Evolutionary conservation across 1,140 invertebrate species (phyloP).

Genomic region (Drosophila kohkoa): DNA sequence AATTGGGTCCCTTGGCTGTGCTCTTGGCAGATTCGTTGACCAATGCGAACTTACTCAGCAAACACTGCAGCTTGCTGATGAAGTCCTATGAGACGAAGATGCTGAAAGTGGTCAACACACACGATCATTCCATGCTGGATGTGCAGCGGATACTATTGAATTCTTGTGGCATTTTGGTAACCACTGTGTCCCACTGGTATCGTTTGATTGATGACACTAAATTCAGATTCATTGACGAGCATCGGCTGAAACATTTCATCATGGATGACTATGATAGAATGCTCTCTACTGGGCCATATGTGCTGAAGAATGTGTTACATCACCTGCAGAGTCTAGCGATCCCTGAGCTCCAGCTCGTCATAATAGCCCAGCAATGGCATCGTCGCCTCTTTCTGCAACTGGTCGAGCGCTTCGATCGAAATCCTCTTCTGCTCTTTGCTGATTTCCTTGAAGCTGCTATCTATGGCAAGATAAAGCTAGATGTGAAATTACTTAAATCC

Average conservation of each 20-base stretch:
- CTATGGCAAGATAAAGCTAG: slow-evolving; percentile 48
- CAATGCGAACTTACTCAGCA: slow-evolving; percentile 2
- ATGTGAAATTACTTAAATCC: slow-evolving; percentile 2
- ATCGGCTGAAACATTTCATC: slow-evolving; percentile 35
- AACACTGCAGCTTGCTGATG: slow-evolving; percentile 38
- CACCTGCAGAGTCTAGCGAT: not conserved
- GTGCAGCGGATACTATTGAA: slow-evolving; percentile 38
- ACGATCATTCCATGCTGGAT: not conserved
- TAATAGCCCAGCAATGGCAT: slow-evolving; percentile 63
- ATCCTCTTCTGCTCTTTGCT: slow-evolving; percentile 51
- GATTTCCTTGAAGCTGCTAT: slow-evolving; percentile 61
- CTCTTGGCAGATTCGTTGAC: slow-evolving; percentile 41
- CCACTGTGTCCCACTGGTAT: slow-evolving; percentile 25
- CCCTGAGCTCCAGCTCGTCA: slow-evolving; percentile 22
- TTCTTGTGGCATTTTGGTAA: slow-evolving; percentile 59
- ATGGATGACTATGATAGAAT: slow-evolving; percentile 62
- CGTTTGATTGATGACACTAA: slow-evolving; percentile 9
- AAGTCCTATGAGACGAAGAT: not conserved
- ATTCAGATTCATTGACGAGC: slow-evolving; percentile 26
- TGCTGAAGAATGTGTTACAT: slow-evolving; percentile 27
- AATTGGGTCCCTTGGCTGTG: slow-evolving; percentile 53
- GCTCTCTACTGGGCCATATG: not conserved
- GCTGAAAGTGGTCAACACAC: slow-evolving; percentile 50
- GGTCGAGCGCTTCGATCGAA: not conserved
- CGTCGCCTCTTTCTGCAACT: slow-evolving; percentile 18